Percentiles rank a stretch among this genome's conserved stretches.
phyloP scores from a whole-genome alignment of 2,888 invertebrate species.

The Caradrina clavipalpis region DNA sequence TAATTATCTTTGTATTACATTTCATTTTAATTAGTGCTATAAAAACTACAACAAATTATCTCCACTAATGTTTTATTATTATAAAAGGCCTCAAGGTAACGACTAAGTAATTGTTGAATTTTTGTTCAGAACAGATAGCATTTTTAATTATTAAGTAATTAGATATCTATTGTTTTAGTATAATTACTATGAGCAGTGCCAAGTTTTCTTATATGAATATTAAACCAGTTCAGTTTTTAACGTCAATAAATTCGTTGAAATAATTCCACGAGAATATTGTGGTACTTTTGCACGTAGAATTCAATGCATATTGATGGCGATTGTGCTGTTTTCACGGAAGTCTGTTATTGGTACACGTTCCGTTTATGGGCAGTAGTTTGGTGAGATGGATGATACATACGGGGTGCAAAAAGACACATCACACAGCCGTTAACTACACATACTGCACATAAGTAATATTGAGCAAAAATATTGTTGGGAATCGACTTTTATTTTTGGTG shows the following conservation, averaged over 20 bases:
- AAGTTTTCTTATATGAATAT: slow-evolving; percentile 6
- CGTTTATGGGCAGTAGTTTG: slow-evolving; percentile 17
- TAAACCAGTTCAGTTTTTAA: background rate
- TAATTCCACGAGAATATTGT: background rate
- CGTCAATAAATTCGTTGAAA: slow-evolving; percentile 5
- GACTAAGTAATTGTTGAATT: slow-evolving; percentile 24
- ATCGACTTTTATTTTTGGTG: too few relatives aligned
- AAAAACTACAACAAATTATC: slow-evolving; percentile 39
- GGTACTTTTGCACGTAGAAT: slow-evolving; percentile 1
- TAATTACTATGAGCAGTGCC: slow-evolving; percentile 11
- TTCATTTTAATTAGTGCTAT: slow-evolving; percentile 53
- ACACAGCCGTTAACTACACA: too few relatives aligned
- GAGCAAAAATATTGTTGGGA: too few relatives aligned
- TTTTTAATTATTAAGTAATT: slow-evolving; percentile 17
- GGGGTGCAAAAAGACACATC: too few relatives aligned
- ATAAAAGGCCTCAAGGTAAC: slow-evolving; percentile 17
- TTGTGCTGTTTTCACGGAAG: slow-evolving; percentile 19
- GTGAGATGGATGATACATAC: slow-evolving; percentile 9
- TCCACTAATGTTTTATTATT: slow-evolving; percentile 11
- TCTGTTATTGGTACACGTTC: slow-evolving; percentile 30
- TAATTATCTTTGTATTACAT: slow-evolving; percentile 44
- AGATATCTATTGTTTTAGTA: slow-evolving; percentile 22
- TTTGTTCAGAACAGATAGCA: slow-evolving; percentile 3
- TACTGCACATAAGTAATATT: too few relatives aligned
- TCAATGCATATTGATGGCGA: slow-evolving; percentile 31